Percentiles rank a stretch among this genome's conserved stretches.
Evolutionary conservation across 2,797 vertebrate species (phyloP).

Genomic region (Podarcis lilfordi): DNA sequence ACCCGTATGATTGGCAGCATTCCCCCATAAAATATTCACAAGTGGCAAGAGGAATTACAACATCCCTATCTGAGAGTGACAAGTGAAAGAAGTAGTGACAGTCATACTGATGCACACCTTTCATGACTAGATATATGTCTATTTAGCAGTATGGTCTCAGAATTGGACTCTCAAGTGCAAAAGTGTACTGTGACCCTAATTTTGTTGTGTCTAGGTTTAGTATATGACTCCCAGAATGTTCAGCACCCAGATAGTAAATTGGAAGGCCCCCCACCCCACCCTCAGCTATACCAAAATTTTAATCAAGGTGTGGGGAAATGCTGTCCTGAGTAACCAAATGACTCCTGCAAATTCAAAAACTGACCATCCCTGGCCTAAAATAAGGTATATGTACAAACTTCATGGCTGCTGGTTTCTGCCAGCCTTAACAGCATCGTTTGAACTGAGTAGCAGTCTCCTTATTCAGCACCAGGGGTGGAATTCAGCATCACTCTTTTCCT

Average conservation of each 20-base stretch:
- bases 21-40: not conserved
- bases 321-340: too few species aligned
- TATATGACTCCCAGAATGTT: too few species aligned
- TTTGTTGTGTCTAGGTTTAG: too few species aligned
- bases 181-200: too few species aligned
- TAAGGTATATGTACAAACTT: not conserved
- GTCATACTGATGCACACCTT: not conserved
- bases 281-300: not conserved
- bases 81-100: not conserved
- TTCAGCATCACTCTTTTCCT: too few species aligned
- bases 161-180: too few species aligned
- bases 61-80: not conserved
- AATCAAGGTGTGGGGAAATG: not conserved
- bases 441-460: not conserved
- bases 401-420: not conserved
- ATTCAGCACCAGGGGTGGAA: not conserved
- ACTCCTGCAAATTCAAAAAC: not conserved
- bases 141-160: too few species aligned
- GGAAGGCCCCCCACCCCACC: not conserved
- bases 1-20: not conserved
- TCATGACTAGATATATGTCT: too few species aligned
- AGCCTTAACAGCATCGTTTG: not conserved
- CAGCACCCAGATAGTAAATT: too few species aligned
- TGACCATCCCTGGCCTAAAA: not conserved
- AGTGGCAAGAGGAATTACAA: not conserved